Evolutionary conservation across 37 sponge, comb jelly and placozoan genomes (phyloP), one percentile per base, ranked within the genome.

Genomic region (Ianthella basta): DNA sequence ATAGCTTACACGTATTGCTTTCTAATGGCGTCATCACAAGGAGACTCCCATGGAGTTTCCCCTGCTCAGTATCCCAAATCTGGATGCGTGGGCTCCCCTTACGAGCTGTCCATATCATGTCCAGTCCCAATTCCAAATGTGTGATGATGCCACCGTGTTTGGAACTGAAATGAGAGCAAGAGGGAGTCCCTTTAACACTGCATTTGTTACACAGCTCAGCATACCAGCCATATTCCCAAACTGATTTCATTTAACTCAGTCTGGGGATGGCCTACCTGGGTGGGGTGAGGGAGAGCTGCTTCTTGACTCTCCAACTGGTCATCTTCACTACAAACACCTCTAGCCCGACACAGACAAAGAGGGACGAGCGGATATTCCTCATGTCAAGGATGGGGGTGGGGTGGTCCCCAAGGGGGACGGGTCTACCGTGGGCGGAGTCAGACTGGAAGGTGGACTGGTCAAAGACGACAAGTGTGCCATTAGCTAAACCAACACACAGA

Each of bases 401-500:
- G 35, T 24, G 54, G 54, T 75, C 37, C 16, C n/a, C 21, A 24
- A 75, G 53, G n/a, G 35, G 23, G n/a, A 50, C 25, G 3, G n/a
- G 78, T 19, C 16, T 5, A 6, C 78, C 78, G 1, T 83, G 29
- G 1, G 27, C 57, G 66, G 68, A 65, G 20, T 88, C 35, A 32
- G 86, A 87, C 37, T 78, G 72, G 30, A 92, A 41, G 30, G 35
- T 19, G 54, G 25, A 56, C 32, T 80, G 66, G 44, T 86, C 78
- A 79, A 59, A 92, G 27, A 82, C n/a, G 19, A 79, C 87, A 35
- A 92, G 36, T 10, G 50, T 10, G 0, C 93, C 93, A 84, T 80
- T 83, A 32, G 87, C 89, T 25, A 92, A 84, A 33, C 93, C 93
- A 38, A 85, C 89, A 89, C 87, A 92, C 65, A 92, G 59, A 27